Evolutionary conservation across 2,113 vertebrate species (phyloP), one percentile per base, ranked within the genome.

Genomic region (Carassius carassius): DNA sequence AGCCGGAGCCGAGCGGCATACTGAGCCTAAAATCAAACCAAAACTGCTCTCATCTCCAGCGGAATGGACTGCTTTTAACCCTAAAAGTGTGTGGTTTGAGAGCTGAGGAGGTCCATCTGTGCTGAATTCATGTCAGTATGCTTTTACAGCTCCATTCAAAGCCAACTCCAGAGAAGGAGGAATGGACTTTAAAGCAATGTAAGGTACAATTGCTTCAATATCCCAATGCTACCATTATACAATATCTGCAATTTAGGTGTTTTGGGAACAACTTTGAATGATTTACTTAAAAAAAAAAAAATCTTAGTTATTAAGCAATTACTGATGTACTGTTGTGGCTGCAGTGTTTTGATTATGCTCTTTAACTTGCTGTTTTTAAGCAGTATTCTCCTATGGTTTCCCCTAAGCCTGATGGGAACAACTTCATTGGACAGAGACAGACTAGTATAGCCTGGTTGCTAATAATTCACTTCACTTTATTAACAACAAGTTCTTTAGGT

Each of bases 51-150:
- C 49, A 81, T 56, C 44, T 78, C 32, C 63, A 54, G 44, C 8
- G 3, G 54, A 82, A 63, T 82, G 56, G 80, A 17, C 41, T 47
- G 82, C 63, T 85, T 37, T 81, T 51, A 69, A 49, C 78, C 44
- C 2, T 81, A 2, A 81, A 67, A 49, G 23, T 47, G 23, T 80
- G 37, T 78, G 75, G 49, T 77, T 32, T 56, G 75, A 49, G 74
- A 54, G 25, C 47, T 32, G 25, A 32, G 47, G 74, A 29, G 74
- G 74, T 49, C 41, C 47, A 10, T 60, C 51, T 63, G 77, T 63
- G 19, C 74, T 12, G 47, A 76, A 54, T 41, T 72, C 35, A 32
- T 76, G 44, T 51, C 47, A 78, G 37, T 62, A 8, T 78, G 19
- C 0, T 54, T 41, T 41, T 76, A 4, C 67, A 3, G 67, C 35